Percentiles rank a stretch among this genome's conserved stretches.
phyloP scores from a whole-genome alignment of 2,113 vertebrate genomes.

The Equus przewalskii region DNA sequence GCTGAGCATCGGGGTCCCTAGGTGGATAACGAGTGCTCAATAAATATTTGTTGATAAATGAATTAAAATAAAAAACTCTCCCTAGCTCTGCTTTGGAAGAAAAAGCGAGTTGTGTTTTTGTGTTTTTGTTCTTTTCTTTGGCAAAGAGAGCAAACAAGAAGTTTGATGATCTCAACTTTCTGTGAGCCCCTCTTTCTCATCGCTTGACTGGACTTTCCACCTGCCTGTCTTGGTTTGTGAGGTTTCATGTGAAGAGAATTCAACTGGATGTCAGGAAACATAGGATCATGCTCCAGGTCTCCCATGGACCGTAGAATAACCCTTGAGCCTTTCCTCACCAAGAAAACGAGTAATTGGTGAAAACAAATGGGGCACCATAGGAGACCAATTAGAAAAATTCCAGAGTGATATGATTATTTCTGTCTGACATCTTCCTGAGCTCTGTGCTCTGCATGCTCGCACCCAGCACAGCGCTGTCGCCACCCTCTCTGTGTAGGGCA shows the following conservation, averaged over 20 bases:
- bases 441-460: not conserved
- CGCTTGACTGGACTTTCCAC: too few species aligned
- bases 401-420: not conserved
- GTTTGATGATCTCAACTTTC: not conserved
- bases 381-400: not conserved
- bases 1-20: too few species aligned
- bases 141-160: not conserved
- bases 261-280: not conserved
- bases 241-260: not conserved
- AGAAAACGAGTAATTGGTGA: not conserved
- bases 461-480: too few species aligned
- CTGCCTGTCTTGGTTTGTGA: not conserved
- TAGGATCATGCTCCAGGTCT: too few species aligned
- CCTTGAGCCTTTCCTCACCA: not conserved
- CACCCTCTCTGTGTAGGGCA: not conserved
- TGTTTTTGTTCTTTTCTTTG: too few species aligned
- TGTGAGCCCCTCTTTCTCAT: not conserved
- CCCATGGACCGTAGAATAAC: not conserved
- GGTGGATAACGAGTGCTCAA: not conserved
- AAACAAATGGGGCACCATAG: not conserved
- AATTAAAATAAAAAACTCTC: not conserved
- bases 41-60: not conserved
- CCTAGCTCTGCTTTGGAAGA: not conserved
- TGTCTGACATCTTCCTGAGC: not conserved
- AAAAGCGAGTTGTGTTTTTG: too few species aligned